Percentiles rank a stretch among this genome's conserved stretches.
phyloP scores from a whole-genome alignment of 2,797 vertebrate genomes.

The Phyllotis vaccarum region DNA sequence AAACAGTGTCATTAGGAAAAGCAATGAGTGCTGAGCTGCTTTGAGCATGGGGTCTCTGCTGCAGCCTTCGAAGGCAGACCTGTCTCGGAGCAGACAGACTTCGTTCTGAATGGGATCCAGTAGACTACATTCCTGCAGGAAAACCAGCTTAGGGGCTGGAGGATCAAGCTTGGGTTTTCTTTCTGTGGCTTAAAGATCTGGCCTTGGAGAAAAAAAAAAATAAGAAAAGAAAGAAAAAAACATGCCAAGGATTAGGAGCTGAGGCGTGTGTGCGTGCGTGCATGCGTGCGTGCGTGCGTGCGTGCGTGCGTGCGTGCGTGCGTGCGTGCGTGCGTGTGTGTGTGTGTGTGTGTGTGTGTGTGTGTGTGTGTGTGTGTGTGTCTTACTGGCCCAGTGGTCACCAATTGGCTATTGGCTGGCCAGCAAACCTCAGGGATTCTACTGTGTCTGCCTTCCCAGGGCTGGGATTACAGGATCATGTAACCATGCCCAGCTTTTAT shows the following conservation, averaged over 20 bases:
- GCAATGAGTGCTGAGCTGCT: conserved; percentile 40
- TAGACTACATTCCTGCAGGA: neutral
- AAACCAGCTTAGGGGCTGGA: neutral
- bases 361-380: neutral
- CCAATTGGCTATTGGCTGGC: neutral
- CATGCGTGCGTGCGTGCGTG: fast-evolving
- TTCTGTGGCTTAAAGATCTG: neutral
- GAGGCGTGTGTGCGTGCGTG: neutral
- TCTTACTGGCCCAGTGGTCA: neutral
- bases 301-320: neutral
- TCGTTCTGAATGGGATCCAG: neutral
- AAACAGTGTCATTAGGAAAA: conserved; percentile 74
- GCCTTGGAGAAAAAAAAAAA: neutral
- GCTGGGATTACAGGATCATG: neutral
- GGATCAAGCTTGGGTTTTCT: neutral
- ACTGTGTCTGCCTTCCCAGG: neutral
- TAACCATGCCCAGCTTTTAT: neutral
- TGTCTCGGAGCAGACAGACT: neutral
- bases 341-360: neutral
- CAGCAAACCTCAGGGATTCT: neutral
- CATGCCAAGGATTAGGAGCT: too few species aligned
- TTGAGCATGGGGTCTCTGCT: conserved; percentile 3
- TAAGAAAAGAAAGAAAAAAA: neutral
- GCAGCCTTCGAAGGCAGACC: conserved; percentile 3
- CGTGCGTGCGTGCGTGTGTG: fast-evolving